Conservation (phyloP, 2,888 invertebrate genomes). For the Orthosia cruda region DNA sequence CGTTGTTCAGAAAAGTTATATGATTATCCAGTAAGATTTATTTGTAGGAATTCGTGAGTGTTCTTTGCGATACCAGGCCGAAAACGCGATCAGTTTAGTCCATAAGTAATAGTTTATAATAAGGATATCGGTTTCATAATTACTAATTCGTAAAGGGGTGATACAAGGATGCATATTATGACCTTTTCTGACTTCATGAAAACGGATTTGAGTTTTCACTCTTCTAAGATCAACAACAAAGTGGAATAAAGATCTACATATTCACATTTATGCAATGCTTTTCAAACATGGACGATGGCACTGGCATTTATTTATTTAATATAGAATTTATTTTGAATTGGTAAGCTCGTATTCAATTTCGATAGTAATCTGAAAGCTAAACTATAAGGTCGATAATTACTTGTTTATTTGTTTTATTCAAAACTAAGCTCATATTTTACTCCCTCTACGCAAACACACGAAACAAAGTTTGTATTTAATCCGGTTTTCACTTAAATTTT, state of each 20-base stretch:
- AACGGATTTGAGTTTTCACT: not conserved
- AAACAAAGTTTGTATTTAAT: slow-evolving; percentile 50
- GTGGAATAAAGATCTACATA: not conserved
- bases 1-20: not conserved
- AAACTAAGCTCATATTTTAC: not conserved
- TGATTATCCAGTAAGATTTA: not conserved
- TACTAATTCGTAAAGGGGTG: not conserved
- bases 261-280: not conserved
- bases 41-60: not conserved
- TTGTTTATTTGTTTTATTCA: slow-evolving; percentile 19
- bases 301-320: no score
- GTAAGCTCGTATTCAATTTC: not conserved
- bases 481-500: slow-evolving; percentile 52
- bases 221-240: not conserved
- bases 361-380: slow-evolving; percentile 2
- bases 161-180: not conserved
- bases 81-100: not conserved
- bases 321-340: not conserved
- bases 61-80: not conserved
- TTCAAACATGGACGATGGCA: not conserved
- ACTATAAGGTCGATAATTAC: not conserved
- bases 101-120: not conserved
- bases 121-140: not conserved
- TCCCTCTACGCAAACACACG: slow-evolving; percentile 25
- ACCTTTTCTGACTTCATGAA: not conserved